Conservation (phyloP, 2,113 vertebrate genomes). For the Eudyptes chrysolophus region DNA sequence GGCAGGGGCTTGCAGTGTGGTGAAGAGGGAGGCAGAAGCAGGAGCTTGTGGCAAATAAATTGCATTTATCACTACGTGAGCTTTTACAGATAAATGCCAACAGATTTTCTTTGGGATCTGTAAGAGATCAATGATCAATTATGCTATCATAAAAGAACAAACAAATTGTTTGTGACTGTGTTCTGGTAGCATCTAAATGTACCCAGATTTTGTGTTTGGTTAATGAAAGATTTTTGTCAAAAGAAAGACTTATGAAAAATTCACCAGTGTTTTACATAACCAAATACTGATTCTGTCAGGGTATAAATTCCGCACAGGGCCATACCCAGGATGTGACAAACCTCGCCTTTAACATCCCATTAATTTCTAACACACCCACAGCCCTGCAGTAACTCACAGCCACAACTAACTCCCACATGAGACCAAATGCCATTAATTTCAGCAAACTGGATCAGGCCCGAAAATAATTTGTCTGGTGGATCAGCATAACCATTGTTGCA, state of each 20-base stretch:
- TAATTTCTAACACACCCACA: neutral
- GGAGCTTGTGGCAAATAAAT: neutral
- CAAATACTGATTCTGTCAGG: neutral
- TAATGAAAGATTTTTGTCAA: neutral
- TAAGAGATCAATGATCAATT: neutral
- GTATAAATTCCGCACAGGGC: neutral
- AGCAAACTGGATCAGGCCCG: neutral
- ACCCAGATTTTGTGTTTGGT: neutral
- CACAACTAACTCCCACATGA: neutral
- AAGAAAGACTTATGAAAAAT: neutral
- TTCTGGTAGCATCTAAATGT: neutral
- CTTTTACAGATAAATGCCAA: neutral
- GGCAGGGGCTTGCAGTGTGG: neutral
- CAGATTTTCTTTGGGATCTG: neutral
- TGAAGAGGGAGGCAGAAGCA: neutral
- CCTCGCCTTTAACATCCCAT: neutral
- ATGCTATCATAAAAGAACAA: neutral
- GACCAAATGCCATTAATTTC: neutral
- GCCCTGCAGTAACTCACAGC: neutral
- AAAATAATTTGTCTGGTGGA: neutral
- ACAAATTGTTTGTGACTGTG: neutral
- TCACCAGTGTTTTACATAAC: neutral
- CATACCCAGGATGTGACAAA: neutral
- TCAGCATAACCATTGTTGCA: neutral
- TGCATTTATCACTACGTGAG: neutral